These are phyloP conservation scores for Eristalis arbustorum DNA, from an alignment of 2,888 invertebrate species.

Conservation along the genomic window DNA sequence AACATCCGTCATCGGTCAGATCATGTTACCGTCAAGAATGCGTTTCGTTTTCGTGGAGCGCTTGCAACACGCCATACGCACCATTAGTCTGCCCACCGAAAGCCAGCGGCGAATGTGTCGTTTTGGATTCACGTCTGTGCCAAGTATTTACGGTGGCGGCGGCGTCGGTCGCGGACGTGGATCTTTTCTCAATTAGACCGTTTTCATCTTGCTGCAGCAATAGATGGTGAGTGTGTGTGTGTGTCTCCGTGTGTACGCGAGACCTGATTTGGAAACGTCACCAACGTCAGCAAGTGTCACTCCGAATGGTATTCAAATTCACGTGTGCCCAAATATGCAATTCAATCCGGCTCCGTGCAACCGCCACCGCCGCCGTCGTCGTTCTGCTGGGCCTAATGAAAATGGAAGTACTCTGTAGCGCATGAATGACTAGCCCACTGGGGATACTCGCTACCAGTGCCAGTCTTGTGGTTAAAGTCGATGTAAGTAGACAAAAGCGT, in stretches of 20 bases:
- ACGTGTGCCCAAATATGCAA: constrained; percentile 62
- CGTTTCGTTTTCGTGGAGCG: background rate
- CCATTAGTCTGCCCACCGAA: constrained; percentile 14
- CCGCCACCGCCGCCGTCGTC: background rate
- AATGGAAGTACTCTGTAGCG: constrained; percentile 45
- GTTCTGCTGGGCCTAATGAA: constrained; percentile 34
- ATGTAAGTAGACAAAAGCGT: constrained; percentile 38
- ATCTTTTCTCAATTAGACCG: constrained; percentile 58
- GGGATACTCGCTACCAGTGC: background rate
- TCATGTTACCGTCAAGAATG: constrained; percentile 25
- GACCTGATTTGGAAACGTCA: constrained; percentile 45
- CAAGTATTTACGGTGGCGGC: constrained; percentile 47
- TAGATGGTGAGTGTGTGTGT: background rate
- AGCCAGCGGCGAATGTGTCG: constrained; percentile 35
- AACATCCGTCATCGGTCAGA: constrained; percentile 51
- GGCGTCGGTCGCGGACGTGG: constrained; percentile 45
- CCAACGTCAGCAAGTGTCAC: constrained; percentile 44
- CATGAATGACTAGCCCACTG: constrained; percentile 52
- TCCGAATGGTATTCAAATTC: constrained; percentile 67
- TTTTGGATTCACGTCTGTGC: constrained; percentile 50
- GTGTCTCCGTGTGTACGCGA: background rate
- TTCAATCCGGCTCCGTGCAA: constrained; percentile 45
- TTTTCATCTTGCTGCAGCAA: constrained; percentile 7
- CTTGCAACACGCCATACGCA: constrained; percentile 36
- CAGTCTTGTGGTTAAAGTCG: constrained; percentile 23